Conservation (phyloP, 2,888 invertebrate species). For the Mechanitis mazaeus region DNA sequence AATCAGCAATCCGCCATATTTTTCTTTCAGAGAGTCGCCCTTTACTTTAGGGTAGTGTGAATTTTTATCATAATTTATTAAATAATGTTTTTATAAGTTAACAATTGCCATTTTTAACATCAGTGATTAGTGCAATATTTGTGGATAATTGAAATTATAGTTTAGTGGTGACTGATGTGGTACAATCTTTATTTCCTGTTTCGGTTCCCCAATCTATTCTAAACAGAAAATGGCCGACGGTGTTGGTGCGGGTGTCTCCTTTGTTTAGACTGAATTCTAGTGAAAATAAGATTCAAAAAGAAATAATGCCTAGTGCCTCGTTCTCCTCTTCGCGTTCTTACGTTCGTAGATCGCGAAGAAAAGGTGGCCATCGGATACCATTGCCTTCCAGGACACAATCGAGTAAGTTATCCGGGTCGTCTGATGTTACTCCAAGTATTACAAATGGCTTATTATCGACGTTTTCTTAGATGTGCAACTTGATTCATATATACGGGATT, state of each 20-base stretch:
- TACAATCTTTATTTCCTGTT: slow-evolving; percentile 61
- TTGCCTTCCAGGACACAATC: slow-evolving; percentile 88
- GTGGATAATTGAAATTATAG: slow-evolving; percentile 41
- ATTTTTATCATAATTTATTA: slow-evolving; percentile 56
- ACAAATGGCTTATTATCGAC: slow-evolving; percentile 52
- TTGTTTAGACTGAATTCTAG: slow-evolving; percentile 83
- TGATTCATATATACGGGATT: slow-evolving; percentile 28
- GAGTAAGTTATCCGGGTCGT: slow-evolving; percentile 81
- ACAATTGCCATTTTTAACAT: slow-evolving; percentile 53
- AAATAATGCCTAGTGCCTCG: slow-evolving; percentile 96
- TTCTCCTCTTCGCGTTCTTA: slow-evolving; percentile 95
- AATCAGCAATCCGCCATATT: slow-evolving; percentile 68
- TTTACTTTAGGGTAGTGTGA: slow-evolving; percentile 61
- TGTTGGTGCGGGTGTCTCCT: slow-evolving; percentile 87
- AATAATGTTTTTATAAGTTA: slow-evolving; percentile 67
- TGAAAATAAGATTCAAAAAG: slow-evolving; percentile 72
- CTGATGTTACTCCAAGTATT: slow-evolving; percentile 60
- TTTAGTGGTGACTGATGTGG: slow-evolving; percentile 53
- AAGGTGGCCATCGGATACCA: slow-evolving; percentile 92
- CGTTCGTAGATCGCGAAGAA: slow-evolving; percentile 93
- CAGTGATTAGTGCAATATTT: slow-evolving; percentile 61
- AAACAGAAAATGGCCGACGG: slow-evolving; percentile 90
- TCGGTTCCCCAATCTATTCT: slow-evolving; percentile 74
- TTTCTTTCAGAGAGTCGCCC: slow-evolving; percentile 65
- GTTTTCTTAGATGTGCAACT: slow-evolving; percentile 45